Evolutionary conservation across 2,888 invertebrate genomes (phyloP).

Genomic region (Sphaeridia pumilis): DNA sequence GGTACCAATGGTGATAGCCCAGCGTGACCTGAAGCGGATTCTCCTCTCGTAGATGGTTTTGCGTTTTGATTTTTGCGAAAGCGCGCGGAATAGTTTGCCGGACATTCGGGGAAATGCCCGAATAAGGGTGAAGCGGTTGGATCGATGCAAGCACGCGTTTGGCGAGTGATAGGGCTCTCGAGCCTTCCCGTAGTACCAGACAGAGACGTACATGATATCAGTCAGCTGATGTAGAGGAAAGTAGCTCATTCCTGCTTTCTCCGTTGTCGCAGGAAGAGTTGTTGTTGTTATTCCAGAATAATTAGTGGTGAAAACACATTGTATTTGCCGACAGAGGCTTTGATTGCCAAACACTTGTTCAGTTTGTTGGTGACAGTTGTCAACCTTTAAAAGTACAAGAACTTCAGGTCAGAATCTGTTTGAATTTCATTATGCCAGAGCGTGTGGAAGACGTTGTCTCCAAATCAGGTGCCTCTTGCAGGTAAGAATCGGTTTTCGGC

Average conservation of each 20-base stretch:
- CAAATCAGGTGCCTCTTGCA: conserved; percentile 18
- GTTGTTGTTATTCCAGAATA: neutral
- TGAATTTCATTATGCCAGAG: conserved; percentile 23
- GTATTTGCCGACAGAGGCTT: neutral
- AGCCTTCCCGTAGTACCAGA: conserved; percentile 1
- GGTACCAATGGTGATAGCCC: neutral
- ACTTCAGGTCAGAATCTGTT: neutral
- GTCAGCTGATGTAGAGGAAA: conserved; percentile 14
- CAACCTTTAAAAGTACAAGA: neutral
- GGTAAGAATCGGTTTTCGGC: no score
- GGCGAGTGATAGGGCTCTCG: conserved; percentile 31
- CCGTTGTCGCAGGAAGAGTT: neutral
- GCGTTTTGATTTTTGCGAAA: no score
- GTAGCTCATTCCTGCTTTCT: conserved; percentile 6
- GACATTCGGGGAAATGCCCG: conserved; percentile 5
- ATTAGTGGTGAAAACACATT: neutral
- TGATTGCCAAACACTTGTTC: neutral
- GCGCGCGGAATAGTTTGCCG: no score
- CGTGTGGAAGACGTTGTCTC: conserved; percentile 20
- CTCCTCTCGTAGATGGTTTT: no score
- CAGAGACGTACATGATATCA: conserved; percentile 4
- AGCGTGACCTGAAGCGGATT: neutral
- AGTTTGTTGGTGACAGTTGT: neutral
- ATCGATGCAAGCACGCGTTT: conserved; percentile 33
- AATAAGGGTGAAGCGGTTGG: conserved; percentile 16